Conservation (phyloP, 2,888 invertebrate species). For the Sminthurides aquaticus region DNA sequence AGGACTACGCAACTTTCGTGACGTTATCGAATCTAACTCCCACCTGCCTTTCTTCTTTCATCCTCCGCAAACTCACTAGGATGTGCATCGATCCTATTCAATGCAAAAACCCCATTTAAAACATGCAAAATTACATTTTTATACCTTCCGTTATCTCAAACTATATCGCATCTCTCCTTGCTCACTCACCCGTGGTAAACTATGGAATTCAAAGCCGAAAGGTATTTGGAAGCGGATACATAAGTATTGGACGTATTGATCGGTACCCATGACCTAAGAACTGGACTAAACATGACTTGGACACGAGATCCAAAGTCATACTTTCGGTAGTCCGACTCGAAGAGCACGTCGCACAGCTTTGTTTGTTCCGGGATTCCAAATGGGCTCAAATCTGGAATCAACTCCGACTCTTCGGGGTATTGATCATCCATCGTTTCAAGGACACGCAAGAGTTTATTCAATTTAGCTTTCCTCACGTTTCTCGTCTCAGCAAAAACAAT, state of each 20-base stretch:
- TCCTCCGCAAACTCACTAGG: constrained; percentile 6
- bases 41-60: constrained; percentile 10
- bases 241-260: not conserved
- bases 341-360: not conserved
- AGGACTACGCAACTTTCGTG: too few relatives aligned
- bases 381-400: not conserved
- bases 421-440: not conserved
- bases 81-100: not conserved
- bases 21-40: too few relatives aligned
- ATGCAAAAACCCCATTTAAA: too few relatives aligned
- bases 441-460: not conserved
- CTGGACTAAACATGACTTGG: not conserved
- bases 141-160: too few relatives aligned
- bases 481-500: not conserved
- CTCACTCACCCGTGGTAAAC: not conserved
- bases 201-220: not conserved
- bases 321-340: not conserved
- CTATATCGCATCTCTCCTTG: too few relatives aligned
- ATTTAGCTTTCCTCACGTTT: not conserved
- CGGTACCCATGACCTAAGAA: not conserved
- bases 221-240: not conserved
- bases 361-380: not conserved
- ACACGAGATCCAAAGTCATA: not conserved
- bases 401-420: not conserved
- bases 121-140: too few relatives aligned